These are phyloP conservation scores for Scolopax mira DNA, from an alignment of 2,113 vertebrate species.

Conservation along the genomic window DNA sequence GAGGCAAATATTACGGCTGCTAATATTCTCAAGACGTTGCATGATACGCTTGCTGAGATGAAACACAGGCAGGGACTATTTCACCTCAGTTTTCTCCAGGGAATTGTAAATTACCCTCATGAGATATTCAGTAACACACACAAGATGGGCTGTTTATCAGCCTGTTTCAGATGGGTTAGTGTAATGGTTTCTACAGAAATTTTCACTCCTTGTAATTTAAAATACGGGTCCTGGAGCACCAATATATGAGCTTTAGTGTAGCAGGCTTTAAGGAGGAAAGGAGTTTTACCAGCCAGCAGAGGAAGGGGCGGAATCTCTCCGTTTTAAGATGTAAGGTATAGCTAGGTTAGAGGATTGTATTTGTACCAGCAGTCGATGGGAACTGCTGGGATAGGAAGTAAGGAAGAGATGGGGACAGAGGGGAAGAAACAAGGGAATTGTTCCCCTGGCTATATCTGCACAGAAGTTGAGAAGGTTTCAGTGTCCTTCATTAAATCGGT, in stretches of 20 bases:
- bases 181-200: slow-evolving; percentile 45
- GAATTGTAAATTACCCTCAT: slow-evolving; percentile 8
- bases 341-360: background rate
- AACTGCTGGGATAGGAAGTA: background rate
- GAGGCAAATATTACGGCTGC: background rate
- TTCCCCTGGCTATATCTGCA: background rate
- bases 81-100: background rate
- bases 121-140: slow-evolving; percentile 24
- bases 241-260: background rate
- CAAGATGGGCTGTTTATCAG: slow-evolving; percentile 24
- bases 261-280: background rate
- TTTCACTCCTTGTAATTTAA: slow-evolving; percentile 47
- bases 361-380: background rate
- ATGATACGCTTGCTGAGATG: background rate
- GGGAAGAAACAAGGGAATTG: background rate
- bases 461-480: background rate
- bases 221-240: background rate
- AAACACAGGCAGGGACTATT: slow-evolving; percentile 7
- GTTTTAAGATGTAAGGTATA: background rate
- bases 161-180: background rate
- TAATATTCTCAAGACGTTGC: background rate
- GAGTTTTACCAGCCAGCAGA: background rate
- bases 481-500: background rate
- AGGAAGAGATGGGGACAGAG: background rate
- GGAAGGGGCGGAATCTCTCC: background rate